phyloP scores from a whole-genome alignment of 2,113 vertebrate species.

The Indicator maculatus region DNA sequence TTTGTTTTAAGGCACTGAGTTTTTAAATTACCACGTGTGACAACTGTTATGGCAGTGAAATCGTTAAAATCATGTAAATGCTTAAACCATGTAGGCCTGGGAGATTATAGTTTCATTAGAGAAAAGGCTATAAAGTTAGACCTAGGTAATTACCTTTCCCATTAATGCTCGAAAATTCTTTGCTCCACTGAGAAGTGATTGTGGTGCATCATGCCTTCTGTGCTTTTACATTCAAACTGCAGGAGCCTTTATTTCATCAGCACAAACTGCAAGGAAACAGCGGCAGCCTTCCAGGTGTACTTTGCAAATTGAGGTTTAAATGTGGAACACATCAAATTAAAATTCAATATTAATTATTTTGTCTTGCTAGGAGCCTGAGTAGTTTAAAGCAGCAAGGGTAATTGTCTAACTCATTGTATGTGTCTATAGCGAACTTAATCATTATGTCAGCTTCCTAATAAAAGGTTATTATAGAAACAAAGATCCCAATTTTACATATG shows the following conservation, averaged over 20 bases:
- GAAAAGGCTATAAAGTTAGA: slow-evolving; percentile 87
- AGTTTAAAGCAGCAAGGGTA: slow-evolving; percentile 91
- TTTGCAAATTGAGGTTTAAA: slow-evolving; percentile 94
- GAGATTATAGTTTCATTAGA: slow-evolving; percentile 88
- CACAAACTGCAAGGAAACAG: slow-evolving; percentile 86
- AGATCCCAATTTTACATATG: slow-evolving; percentile 99
- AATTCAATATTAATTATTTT: slow-evolving; percentile 99
- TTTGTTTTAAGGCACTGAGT: slow-evolving; percentile 71
- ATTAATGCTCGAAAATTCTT: slow-evolving; percentile 87
- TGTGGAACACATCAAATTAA: slow-evolving; percentile 95
- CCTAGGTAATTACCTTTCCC: slow-evolving; percentile 87
- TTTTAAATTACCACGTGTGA: slow-evolving; percentile 73
- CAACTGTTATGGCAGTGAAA: slow-evolving; percentile 78
- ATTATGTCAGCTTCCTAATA: slow-evolving; percentile 99
- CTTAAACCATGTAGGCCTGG: slow-evolving; percentile 81
- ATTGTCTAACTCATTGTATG: slow-evolving; percentile 95
- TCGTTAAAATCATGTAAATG: slow-evolving; percentile 86
- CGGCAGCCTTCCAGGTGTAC: slow-evolving; percentile 92
- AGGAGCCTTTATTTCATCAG: slow-evolving; percentile 91
- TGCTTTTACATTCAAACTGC: slow-evolving; percentile 81
- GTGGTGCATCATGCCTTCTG: slow-evolving; percentile 81
- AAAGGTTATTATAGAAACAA: slow-evolving; percentile 99
- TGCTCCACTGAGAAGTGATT: slow-evolving; percentile 85
- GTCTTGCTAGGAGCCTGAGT: slow-evolving; percentile 89
- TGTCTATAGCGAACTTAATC: slow-evolving; percentile 95